Conservation (phyloP, 2,113 vertebrate species). For the Puffinus mauretanicus region DNA sequence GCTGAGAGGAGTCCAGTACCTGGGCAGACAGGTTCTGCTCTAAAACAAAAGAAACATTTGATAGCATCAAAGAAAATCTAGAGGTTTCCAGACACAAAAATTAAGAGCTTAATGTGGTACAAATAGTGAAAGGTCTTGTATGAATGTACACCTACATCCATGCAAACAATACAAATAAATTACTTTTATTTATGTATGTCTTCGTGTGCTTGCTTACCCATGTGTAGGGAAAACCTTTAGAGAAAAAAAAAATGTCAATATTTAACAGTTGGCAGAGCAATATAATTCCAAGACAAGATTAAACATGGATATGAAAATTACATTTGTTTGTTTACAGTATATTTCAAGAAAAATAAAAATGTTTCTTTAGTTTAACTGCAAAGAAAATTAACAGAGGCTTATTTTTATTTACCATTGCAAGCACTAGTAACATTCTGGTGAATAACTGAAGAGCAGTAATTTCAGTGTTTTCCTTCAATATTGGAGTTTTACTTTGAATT, state of each 20-base stretch:
- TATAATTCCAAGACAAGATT: not conserved
- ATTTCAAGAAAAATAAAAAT: not conserved
- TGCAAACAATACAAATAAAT: not conserved
- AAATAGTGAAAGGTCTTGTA: not conserved
- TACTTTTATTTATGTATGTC: not conserved
- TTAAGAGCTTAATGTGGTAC: not conserved
- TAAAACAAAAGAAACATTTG: not conserved
- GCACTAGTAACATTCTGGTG: not conserved
- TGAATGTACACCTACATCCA: not conserved
- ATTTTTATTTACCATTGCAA: not conserved
- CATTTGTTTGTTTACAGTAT: not conserved
- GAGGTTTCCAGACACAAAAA: not conserved
- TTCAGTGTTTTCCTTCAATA: not conserved
- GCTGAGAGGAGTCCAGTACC: not conserved
- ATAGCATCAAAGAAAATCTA: not conserved
- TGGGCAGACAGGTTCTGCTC: not conserved
- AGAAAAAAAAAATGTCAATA: not conserved
- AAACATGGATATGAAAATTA: not conserved
- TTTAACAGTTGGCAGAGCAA: not conserved
- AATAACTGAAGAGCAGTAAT: not conserved
- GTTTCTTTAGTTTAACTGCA: not conserved
- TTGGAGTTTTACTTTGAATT: not conserved
- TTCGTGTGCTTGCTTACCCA: not conserved
- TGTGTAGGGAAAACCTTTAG: not conserved
- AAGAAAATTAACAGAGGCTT: not conserved